Base-by-base conservation (phyloP, 1,140 invertebrate species). In the Maconellicoccus hirsutus region DNA sequence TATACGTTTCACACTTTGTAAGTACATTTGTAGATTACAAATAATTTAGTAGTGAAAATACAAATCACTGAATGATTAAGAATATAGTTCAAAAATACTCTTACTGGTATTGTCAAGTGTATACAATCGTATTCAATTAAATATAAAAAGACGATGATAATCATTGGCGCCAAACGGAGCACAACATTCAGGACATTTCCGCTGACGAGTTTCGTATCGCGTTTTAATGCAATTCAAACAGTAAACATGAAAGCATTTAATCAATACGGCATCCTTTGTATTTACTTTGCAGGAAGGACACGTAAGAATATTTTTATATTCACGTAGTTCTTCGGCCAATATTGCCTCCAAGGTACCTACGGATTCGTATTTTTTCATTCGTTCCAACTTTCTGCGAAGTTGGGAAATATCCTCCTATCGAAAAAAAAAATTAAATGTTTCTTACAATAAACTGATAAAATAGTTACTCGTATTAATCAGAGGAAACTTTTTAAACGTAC, bases 281-380 rank as follows among this genome's bases (percentile, higher is more conserved):
- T 98, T 98, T 33, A 97, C 95, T 85, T 99, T 99, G 82, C 97
- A 99, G 0, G 95, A 98, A 1, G 96, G 96, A 83, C 97, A 99
- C 0, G 95, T 98, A 25, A 99, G 82, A 0, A 93, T 95, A 78
- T 99, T 96, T 82, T 98, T 98, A 79, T 98, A 98, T 78, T 98
- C 95, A 1, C 94, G 84, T 59, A 98, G 91, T 80, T 99, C 97
- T 78, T 98, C 97, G 77, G 96, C 87, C 86, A 98, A 88, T 14
- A 99, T 90, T 78, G 98, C 94, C 79, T 98, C 94, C 80, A 98
- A 89, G 52, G 94, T 94, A 70, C 91, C 91, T 0, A 94, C 94
- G 78, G 96, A 85, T 81, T 98, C 96, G 79, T 98, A 97, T 80
- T 97, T 98, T 81, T 98, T 98, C 85, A 96, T 93, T 75, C 96